These are phyloP conservation scores for Shinisaurus crocodilurus DNA, from an alignment of 2,113 vertebrate genomes.

Conservation along the genomic window DNA sequence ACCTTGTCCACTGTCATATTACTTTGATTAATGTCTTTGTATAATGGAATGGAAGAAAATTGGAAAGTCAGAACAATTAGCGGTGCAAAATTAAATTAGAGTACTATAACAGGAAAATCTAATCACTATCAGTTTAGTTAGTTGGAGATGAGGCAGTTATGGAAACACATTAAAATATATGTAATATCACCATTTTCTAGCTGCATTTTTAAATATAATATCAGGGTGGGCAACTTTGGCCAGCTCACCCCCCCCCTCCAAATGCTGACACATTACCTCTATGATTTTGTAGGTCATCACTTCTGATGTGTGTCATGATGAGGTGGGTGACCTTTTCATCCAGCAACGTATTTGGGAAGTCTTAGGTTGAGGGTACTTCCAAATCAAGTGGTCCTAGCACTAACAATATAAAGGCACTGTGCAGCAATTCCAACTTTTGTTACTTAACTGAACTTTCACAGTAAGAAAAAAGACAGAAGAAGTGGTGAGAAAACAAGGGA, in stretches of 20 bases:
- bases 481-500: no score
- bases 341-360: not conserved
- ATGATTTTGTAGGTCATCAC: not conserved
- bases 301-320: not conserved
- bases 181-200: not conserved
- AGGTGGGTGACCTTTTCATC: not conserved
- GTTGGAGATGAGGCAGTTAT: conserved; percentile 7
- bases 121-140: conserved; percentile 2
- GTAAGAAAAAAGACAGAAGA: no score
- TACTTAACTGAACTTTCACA: no score
- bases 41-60: conserved; percentile 9
- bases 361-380: not conserved
- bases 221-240: not conserved
- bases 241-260: not conserved
- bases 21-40: conserved; percentile 22
- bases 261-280: not conserved
- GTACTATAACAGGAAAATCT: not conserved
- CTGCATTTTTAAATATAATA: not conserved
- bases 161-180: conserved; percentile 12
- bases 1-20: conserved; percentile 21
- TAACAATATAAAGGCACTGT: no score
- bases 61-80: conserved; percentile 24
- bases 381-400: no score
- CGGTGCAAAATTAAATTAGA: conserved; percentile 18
- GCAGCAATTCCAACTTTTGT: no score